Percentiles rank a stretch among this genome's conserved stretches.
These are phyloP conservation scores for Teleogryllus oceanicus DNA, from an alignment of 2,888 invertebrate genomes.

Conservation along the genomic window DNA sequence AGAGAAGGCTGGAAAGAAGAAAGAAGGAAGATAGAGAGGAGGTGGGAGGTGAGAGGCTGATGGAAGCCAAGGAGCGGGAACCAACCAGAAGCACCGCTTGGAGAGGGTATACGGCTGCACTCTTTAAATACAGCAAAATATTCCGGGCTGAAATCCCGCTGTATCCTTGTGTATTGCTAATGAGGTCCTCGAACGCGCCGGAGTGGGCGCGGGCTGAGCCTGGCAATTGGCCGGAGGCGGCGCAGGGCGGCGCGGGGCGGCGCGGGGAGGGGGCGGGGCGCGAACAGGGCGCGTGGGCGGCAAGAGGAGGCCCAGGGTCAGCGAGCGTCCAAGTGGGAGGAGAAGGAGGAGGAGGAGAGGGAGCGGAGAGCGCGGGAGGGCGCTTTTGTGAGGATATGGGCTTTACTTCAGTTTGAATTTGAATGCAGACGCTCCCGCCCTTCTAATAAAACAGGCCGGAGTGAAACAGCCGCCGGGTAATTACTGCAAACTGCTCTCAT, in stretches of 20 bases:
- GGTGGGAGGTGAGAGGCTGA: background rate
- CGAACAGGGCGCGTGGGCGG: background rate
- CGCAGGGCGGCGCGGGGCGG: background rate
- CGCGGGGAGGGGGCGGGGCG: background rate
- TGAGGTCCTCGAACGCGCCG: conserved; percentile 27
- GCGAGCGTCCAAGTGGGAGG: background rate
- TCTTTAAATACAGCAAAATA: conserved; percentile 7
- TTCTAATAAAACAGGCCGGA: background rate
- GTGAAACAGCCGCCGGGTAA: background rate
- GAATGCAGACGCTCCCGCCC: background rate
- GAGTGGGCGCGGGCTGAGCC: background rate
- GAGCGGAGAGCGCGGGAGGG: background rate
- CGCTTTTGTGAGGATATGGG: background rate
- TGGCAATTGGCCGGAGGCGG: background rate
- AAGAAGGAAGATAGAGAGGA: background rate
- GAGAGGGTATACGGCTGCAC: background rate
- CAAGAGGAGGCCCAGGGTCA: background rate
- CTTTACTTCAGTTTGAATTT: conserved; percentile 18
- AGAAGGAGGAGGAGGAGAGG: background rate
- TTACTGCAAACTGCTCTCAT: conserved; percentile 2
- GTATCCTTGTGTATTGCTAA: conserved; percentile 32
- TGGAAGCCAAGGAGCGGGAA: background rate
- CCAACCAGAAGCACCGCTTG: background rate
- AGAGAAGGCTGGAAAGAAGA: background rate
- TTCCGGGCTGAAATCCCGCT: background rate